Conservation (phyloP, 2,888 invertebrate species). For the Corythucha ciliata region DNA sequence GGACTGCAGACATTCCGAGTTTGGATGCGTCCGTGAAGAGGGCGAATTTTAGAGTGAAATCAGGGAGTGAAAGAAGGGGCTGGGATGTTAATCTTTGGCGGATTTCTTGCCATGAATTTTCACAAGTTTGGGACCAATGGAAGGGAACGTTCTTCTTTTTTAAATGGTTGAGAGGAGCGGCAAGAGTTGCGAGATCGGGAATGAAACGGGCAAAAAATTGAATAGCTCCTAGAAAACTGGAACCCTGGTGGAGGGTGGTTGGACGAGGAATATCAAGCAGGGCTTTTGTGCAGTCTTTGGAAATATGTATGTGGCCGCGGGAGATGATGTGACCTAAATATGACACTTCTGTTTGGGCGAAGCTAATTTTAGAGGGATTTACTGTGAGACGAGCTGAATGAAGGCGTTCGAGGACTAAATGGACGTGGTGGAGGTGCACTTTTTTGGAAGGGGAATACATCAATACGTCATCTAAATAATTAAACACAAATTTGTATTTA, state of each 20-base stretch:
- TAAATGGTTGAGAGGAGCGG: conserved; percentile 33
- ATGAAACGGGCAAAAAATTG: conserved; percentile 36
- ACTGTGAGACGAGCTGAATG: conserved; percentile 30
- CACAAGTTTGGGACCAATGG: background rate
- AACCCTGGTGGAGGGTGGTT: conserved; percentile 25
- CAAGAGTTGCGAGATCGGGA: conserved; percentile 29
- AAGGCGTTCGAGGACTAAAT: conserved; percentile 25
- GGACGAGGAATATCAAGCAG: conserved; percentile 26
- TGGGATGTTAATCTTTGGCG: conserved; percentile 1
- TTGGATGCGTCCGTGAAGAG: conserved; percentile 15
- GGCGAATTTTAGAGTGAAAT: conserved; percentile 4
- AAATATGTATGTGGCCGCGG: conserved; percentile 21
- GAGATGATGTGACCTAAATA: conserved; percentile 24
- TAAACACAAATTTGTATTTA: conserved; percentile 24
- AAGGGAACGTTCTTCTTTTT: conserved; percentile 11
- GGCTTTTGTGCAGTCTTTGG: conserved; percentile 27
- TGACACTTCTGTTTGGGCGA: conserved; percentile 15
- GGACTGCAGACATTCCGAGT: conserved; percentile 9
- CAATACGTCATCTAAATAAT: conserved; percentile 29
- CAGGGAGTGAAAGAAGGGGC: conserved; percentile 10
- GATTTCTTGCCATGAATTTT: conserved; percentile 7
- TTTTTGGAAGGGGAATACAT: conserved; percentile 19
- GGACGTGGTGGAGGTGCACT: conserved; percentile 19
- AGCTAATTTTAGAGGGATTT: conserved; percentile 31
- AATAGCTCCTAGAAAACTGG: conserved; percentile 33